phyloP scores from a whole-genome alignment of 1,140 invertebrate genomes.

The Drosophila rhopaloa region DNA sequence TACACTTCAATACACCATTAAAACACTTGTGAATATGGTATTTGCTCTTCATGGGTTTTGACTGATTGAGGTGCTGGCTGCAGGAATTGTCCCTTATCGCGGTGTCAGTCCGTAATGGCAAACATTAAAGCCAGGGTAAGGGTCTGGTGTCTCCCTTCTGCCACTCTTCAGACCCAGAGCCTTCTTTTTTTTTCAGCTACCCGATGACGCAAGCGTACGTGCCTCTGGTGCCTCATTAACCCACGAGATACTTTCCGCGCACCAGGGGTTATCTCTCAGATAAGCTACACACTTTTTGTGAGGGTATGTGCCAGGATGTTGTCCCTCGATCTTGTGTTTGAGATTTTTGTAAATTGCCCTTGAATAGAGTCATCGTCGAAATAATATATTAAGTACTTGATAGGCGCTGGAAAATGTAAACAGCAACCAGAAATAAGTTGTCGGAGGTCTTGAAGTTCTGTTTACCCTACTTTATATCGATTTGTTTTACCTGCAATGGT shows the following conservation, averaged over 20 bases:
- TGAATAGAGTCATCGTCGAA: slow-evolving; percentile 11
- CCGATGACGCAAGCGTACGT: slow-evolving; percentile 42
- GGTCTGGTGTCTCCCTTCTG: slow-evolving; percentile 5
- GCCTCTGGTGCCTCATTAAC: slow-evolving; percentile 28
- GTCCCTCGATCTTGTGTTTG: slow-evolving; percentile 3
- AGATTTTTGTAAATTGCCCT: slow-evolving; percentile 20
- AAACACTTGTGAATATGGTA: slow-evolving; percentile 37
- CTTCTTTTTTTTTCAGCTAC: slow-evolving; percentile 5
- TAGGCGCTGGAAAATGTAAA: background rate
- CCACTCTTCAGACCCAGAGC: background rate
- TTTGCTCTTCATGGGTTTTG: slow-evolving; percentile 64
- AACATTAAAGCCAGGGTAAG: slow-evolving; percentile 17
- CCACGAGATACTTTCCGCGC: slow-evolving; percentile 26
- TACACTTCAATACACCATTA: background rate
- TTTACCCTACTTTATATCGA: background rate
- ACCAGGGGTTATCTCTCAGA: slow-evolving; percentile 22
- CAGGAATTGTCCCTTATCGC: slow-evolving; percentile 51
- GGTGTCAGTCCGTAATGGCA: slow-evolving; percentile 44
- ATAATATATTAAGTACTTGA: background rate
- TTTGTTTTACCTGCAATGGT: no score
- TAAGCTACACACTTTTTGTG: slow-evolving; percentile 20
- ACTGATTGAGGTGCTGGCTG: slow-evolving; percentile 74
- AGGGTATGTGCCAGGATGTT: slow-evolving; percentile 14
- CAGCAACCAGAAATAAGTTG: background rate
- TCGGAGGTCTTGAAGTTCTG: background rate